phyloP scores from a whole-genome alignment of 2,888 invertebrate species.

The Helicoverpa assulta region DNA sequence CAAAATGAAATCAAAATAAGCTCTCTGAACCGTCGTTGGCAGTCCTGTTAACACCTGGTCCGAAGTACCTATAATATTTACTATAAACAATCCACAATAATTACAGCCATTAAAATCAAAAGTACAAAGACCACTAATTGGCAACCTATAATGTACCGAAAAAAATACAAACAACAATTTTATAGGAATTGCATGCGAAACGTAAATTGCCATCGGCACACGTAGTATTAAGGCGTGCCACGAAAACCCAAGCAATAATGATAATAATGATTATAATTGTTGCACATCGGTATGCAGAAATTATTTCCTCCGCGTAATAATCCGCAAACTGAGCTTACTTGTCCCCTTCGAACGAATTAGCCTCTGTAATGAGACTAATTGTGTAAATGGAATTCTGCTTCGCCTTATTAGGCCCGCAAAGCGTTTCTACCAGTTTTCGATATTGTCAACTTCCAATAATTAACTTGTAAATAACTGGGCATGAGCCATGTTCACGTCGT shows the following conservation, averaged over 20 bases:
- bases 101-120: slow-evolving; percentile 16
- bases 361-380: slow-evolving; percentile 82
- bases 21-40: too few species aligned
- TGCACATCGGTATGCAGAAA: slow-evolving; percentile 79
- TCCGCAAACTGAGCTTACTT: slow-evolving; percentile 80
- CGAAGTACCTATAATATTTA: neutral
- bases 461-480: slow-evolving; percentile 64
- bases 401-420: slow-evolving; percentile 69
- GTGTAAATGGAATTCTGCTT: slow-evolving; percentile 78
- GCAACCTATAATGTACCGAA: slow-evolving; percentile 42
- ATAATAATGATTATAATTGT: slow-evolving; percentile 79
- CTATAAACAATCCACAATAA: slow-evolving; percentile 3
- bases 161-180: slow-evolving; percentile 68
- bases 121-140: slow-evolving; percentile 44
- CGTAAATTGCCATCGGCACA: slow-evolving; percentile 67
- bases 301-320: slow-evolving; percentile 73
- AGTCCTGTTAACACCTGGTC: neutral
- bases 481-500: slow-evolving; percentile 51
- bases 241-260: slow-evolving; percentile 72
- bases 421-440: slow-evolving; percentile 66
- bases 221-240: slow-evolving; percentile 67
- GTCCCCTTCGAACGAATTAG: slow-evolving; percentile 81
- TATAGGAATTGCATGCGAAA: slow-evolving; percentile 70
- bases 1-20: too few species aligned
- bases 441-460: slow-evolving; percentile 69